These are phyloP conservation scores for Peromyscus leucopus DNA, from an alignment of 2,113 vertebrate species.

Conservation along the genomic window DNA sequence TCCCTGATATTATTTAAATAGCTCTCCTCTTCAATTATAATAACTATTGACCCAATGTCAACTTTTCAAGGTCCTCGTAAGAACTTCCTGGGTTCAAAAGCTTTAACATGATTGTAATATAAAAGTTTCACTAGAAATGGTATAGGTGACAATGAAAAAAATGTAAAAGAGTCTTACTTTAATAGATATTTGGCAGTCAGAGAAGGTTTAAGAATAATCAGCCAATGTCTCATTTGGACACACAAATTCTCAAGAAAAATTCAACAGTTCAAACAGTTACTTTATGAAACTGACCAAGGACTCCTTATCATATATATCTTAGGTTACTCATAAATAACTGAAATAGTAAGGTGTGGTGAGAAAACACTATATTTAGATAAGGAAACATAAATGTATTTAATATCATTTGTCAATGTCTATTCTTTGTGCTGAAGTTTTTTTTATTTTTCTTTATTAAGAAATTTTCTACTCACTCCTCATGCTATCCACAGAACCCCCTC, in stretches of 20 bases:
- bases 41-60: background rate
- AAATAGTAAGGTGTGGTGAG: background rate
- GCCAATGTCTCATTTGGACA: background rate
- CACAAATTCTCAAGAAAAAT: background rate
- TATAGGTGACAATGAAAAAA: background rate
- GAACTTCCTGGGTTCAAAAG: background rate
- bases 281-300: background rate
- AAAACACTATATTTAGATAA: background rate
- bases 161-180: background rate
- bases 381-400: background rate
- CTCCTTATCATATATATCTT: background rate
- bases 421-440: constrained; percentile 11
- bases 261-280: background rate
- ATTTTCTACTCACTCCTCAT: too few relatives aligned
- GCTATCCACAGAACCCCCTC: too few relatives aligned
- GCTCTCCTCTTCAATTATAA: background rate
- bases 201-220: background rate
- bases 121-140: background rate
- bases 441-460: too few relatives aligned
- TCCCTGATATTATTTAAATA: background rate
- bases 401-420: background rate
- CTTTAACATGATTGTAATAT: background rate
- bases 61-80: constrained; percentile 2
- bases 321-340: background rate
- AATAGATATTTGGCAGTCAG: background rate